Conservation (phyloP, 2,888 invertebrate genomes). For the Muscina levida region DNA sequence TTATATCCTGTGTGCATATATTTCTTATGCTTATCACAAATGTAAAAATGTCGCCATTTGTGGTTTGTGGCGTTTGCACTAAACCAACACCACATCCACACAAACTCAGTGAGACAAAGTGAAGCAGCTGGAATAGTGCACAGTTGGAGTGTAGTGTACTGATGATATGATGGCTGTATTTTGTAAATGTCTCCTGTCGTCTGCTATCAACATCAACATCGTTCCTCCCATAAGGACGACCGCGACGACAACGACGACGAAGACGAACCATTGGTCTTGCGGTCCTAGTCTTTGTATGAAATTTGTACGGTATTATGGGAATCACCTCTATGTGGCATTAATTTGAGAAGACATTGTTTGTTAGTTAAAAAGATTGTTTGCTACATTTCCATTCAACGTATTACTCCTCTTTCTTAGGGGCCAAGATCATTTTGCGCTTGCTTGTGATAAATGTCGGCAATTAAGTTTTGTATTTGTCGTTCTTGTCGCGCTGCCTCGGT, state of each 20-base stretch:
- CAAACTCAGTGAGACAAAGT: constrained; percentile 18
- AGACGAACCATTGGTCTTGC: too few species aligned
- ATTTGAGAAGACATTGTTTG: constrained; percentile 54
- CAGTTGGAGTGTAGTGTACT: background rate
- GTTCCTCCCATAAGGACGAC: too few species aligned
- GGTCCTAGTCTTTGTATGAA: constrained; percentile 26
- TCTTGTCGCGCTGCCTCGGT: background rate
- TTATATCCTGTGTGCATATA: constrained; percentile 79
- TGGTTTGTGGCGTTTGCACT: constrained; percentile 63
- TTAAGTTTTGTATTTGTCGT: constrained; percentile 56
- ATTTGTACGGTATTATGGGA: constrained; percentile 26
- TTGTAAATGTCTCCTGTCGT: constrained; percentile 9
- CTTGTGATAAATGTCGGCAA: constrained; percentile 62
- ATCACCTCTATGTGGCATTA: constrained; percentile 59
- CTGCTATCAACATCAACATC: background rate
- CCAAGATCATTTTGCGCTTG: constrained; percentile 55
- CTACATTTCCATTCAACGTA: constrained; percentile 17
- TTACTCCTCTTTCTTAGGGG: background rate
- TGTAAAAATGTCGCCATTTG: constrained; percentile 69
- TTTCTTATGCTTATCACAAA: constrained; percentile 78
- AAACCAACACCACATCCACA: constrained; percentile 29
- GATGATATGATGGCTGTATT: constrained; percentile 25
- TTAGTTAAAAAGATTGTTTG: constrained; percentile 57
- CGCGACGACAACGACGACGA: too few species aligned
- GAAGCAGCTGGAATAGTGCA: background rate